Percentiles rank a stretch among this genome's conserved stretches.
Conservation (phyloP, 2,113 vertebrate genomes). For the Chaetura pelagica region DNA sequence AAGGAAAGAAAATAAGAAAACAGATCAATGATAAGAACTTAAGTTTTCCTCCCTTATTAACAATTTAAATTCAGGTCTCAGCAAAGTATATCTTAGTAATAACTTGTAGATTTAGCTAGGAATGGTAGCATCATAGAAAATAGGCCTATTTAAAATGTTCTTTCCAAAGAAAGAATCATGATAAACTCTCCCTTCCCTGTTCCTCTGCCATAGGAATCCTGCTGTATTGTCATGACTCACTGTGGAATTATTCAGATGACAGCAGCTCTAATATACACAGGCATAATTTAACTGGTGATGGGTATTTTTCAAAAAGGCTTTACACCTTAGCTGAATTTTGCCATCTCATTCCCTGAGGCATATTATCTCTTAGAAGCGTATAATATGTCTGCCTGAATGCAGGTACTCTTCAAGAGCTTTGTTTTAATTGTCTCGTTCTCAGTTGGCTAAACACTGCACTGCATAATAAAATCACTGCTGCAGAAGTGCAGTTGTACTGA, state of each 20-base stretch:
- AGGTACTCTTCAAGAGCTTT: background rate
- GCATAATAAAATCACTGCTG: background rate
- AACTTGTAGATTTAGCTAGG: background rate
- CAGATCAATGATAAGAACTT: background rate
- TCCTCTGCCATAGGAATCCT: background rate
- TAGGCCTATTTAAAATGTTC: background rate
- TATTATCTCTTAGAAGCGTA: background rate
- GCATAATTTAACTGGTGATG: background rate
- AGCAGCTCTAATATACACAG: background rate
- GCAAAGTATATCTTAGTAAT: background rate
- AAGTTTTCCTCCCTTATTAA: background rate
- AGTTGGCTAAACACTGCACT: background rate
- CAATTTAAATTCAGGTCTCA: background rate
- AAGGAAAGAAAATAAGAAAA: background rate
- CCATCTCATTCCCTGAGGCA: background rate
- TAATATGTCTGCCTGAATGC: background rate
- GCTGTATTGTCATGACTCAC: background rate
- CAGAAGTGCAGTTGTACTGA: background rate
- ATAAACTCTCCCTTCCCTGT: background rate
- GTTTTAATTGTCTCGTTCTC: conserved; percentile 14
- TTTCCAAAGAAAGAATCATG: background rate
- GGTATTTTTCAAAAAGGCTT: background rate
- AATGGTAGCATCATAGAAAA: background rate
- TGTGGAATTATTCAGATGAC: background rate
- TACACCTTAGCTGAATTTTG: background rate